These are phyloP conservation scores for Archocentrus centrarchus DNA, from an alignment of 2,113 vertebrate genomes.

Conservation along the genomic window DNA sequence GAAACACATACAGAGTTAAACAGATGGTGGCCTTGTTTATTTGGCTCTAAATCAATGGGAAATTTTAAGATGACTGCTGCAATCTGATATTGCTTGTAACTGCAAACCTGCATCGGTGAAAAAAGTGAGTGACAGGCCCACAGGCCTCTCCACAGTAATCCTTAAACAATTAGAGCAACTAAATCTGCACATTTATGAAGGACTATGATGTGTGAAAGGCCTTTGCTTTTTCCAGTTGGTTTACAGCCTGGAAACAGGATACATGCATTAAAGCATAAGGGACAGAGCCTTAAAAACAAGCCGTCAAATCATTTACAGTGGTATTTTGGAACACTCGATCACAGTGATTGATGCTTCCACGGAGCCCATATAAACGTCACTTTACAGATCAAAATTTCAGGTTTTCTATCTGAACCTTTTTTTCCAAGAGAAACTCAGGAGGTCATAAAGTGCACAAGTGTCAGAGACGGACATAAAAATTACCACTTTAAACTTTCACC, in stretches of 20 bases:
- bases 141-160: not conserved
- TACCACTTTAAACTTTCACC: not conserved
- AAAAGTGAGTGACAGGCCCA: not conserved
- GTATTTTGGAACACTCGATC: not conserved
- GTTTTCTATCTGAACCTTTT: fast-evolving
- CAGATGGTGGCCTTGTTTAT: not conserved
- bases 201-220: not conserved
- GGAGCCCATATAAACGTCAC: not conserved
- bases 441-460: fast-evolving
- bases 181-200: not conserved
- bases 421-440: not conserved
- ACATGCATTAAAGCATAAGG: too few species aligned
- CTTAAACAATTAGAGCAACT: not conserved
- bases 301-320: not conserved
- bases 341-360: not conserved
- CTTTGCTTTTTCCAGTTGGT: not conserved
- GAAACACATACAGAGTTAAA: slow-evolving; percentile 7
- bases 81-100: not conserved
- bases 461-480: not conserved
- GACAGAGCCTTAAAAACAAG: not conserved
- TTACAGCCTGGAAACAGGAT: not conserved
- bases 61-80: not conserved
- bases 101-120: not conserved
- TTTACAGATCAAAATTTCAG: not conserved
- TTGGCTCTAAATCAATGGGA: slow-evolving; percentile 11